Evolutionary conservation across 2,113 vertebrate genomes (phyloP).

Genomic region (Nymphicus hollandicus): DNA sequence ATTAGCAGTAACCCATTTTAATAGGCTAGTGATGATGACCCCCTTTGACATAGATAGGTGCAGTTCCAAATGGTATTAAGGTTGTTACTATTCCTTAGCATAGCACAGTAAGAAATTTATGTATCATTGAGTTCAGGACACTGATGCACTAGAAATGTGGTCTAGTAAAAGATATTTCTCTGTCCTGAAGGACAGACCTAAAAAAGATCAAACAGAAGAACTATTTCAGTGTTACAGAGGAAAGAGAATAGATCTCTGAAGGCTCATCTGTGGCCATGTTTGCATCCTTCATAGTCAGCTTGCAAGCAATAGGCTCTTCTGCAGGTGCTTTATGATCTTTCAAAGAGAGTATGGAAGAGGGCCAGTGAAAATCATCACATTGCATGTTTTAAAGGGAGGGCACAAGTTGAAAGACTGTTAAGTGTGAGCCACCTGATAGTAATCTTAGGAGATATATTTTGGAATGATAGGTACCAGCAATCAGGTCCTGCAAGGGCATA

Average conservation of each 20-base stretch:
- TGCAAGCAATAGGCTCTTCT: background rate
- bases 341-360: background rate
- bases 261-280: background rate
- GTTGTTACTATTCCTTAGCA: background rate
- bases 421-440: background rate
- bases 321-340: background rate
- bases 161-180: background rate
- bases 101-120: background rate
- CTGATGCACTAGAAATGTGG: accelerated
- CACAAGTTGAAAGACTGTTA: background rate
- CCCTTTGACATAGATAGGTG: background rate
- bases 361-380: background rate
- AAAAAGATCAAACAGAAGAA: background rate
- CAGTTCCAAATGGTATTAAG: background rate
- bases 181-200: background rate
- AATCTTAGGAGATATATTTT: conserved; percentile 34
- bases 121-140: background rate
- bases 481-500: conserved; percentile 41
- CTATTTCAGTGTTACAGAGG: background rate
- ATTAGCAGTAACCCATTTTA: conserved; percentile 4
- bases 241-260: background rate
- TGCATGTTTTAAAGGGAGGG: background rate
- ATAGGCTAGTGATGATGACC: conserved; percentile 27
- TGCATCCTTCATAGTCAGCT: background rate
- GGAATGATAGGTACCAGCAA: conserved; percentile 14